Base-by-base conservation (phyloP, 2,888 invertebrate species). In the Neria commutata region DNA sequence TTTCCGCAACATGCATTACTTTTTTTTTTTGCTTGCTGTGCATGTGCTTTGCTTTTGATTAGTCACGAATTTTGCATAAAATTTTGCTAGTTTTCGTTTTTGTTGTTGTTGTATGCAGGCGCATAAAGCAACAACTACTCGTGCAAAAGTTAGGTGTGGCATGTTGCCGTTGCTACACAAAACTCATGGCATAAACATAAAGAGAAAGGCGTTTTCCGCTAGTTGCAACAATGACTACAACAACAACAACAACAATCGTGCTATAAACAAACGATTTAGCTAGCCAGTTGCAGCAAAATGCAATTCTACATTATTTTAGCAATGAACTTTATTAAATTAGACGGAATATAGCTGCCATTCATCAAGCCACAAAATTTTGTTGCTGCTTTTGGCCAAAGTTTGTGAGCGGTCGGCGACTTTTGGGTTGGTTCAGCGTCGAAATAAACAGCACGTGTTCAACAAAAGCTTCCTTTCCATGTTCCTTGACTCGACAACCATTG, bases 51-150 rank as follows among this genome's bases (percentile, higher is more conserved):
- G 14, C 25, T 26, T 5, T 16, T 48, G 48, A 48, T 48, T 48
- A 48, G 48, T 48, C 48, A 48, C 48, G 48, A 48, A 25, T 48
- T 48, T 48, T 48, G 48, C 48, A 48, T 48, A 48, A 48, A 46
- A 48, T 48, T 48, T 25, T 48, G 23, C 6, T 48, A 17, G 48
- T 42, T 42, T 42, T 17, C 21, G 19, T 19, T 42, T 17, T 42
- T 42, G 42, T 19, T 42, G 34, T 47, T 26, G 47, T 26, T 24
- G 26, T n/a, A 25, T 53, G 45, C 23, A 34, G n/a, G n/a, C 17
- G 19, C 21, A 42, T 21, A 42, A 17, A 42, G 42, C 17, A n/a
- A n/a, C n/a, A n/a, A n/a, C n/a, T n/a, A 42, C 42, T 42, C 42
- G 42, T 42, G 42, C 42, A 42, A 42, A 42, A 42, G 8, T 42